Evolutionary conservation across 2,888 invertebrate genomes (phyloP).

Genomic region (Eulithis testata): DNA sequence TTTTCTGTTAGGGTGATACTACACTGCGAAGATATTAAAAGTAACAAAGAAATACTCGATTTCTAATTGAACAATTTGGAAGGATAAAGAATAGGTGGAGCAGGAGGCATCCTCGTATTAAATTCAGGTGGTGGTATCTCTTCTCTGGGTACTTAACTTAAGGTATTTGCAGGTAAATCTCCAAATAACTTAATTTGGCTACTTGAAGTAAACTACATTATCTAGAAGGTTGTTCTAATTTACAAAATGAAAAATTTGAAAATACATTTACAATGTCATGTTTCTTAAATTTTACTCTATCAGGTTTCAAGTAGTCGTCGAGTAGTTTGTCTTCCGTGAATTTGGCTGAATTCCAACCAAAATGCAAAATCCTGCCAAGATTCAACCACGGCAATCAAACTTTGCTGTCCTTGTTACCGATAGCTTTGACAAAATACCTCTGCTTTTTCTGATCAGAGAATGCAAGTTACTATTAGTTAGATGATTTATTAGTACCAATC

Average conservation of each 20-base stretch:
- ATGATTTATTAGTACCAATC: too few relatives aligned
- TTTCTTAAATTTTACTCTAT: constrained; percentile 4
- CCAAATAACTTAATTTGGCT: not conserved
- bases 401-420: constrained; percentile 4
- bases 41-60: too few relatives aligned
- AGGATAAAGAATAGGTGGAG: too few relatives aligned
- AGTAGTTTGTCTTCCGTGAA: constrained; percentile 10
- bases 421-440: constrained; percentile 3
- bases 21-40: not conserved
- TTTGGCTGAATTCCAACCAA: constrained; percentile 19
- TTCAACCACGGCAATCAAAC: constrained; percentile 13
- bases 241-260: not conserved
- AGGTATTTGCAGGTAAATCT: too few relatives aligned
- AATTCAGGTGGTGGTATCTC: too few relatives aligned
- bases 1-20: constrained; percentile 4
- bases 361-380: constrained; percentile 24
- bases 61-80: too few relatives aligned
- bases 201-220: not conserved
- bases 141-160: too few relatives aligned
- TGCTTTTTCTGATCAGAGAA: too few relatives aligned
- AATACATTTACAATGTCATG: not conserved
- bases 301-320: constrained; percentile 5
- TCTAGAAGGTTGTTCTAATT: not conserved
- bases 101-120: too few relatives aligned
- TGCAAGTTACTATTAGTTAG: too few relatives aligned